These are phyloP conservation scores for Craniophora ligustri DNA, from an alignment of 2,888 invertebrate genomes.

Conservation along the genomic window DNA sequence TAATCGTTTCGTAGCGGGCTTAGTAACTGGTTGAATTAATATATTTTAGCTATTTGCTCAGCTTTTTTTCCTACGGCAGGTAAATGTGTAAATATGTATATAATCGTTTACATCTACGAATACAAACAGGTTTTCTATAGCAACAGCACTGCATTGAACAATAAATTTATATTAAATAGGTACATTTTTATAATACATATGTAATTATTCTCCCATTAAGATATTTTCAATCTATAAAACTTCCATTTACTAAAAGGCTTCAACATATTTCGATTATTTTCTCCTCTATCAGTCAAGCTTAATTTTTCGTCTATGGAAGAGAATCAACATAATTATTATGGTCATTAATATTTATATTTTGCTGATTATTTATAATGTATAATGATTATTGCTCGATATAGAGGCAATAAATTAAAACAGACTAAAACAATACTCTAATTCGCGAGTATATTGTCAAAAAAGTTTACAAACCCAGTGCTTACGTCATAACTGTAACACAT, in stretches of 20 bases:
- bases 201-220: not conserved
- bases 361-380: not conserved
- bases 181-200: no score
- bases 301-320: slow-evolving; percentile 5
- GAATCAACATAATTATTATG: slow-evolving; percentile 10
- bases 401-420: not conserved
- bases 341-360: slow-evolving; percentile 6
- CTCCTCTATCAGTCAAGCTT: slow-evolving; percentile 29
- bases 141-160: slow-evolving; percentile 1
- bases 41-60: slow-evolving; percentile 3
- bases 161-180: no score
- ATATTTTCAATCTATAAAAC: slow-evolving; percentile 20
- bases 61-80: not conserved
- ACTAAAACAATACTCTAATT: not conserved
- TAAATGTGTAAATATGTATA: not conserved
- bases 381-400: slow-evolving; percentile 1
- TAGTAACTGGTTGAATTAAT: slow-evolving; percentile 4
- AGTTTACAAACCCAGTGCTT: not conserved
- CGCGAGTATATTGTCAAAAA: slow-evolving; percentile 7
- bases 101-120: not conserved
- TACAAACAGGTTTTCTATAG: not conserved
- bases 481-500: not conserved
- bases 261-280: slow-evolving; percentile 4
- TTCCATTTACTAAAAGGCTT: slow-evolving; percentile 9
- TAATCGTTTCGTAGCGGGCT: slow-evolving; percentile 3